phyloP scores from a whole-genome alignment of 2,888 invertebrate species.

The Melikaiella ostensackeni region DNA sequence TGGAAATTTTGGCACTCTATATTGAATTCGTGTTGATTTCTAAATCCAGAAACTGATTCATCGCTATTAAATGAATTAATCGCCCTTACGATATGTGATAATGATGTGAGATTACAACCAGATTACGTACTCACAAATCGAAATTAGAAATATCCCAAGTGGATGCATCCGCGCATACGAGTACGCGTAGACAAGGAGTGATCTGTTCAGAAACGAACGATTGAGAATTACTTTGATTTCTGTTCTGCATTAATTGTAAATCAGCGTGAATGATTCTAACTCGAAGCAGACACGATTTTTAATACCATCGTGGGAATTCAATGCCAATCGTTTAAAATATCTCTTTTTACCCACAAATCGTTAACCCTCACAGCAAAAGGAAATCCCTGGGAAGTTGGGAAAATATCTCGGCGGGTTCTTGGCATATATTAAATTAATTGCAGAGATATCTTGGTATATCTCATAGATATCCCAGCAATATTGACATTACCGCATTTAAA shows the following conservation, averaged over 20 bases:
- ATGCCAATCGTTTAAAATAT: neutral
- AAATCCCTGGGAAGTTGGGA: no score
- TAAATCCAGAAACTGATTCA: no score
- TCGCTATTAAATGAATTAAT: neutral
- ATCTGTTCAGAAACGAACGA: slow-evolving; percentile 50
- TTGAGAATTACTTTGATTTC: neutral
- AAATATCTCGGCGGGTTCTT: no score
- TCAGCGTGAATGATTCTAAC: slow-evolving; percentile 45
- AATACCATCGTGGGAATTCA: slow-evolving; percentile 7
- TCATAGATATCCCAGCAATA: no score
- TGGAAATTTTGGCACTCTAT: no score
- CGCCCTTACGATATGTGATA: neutral
- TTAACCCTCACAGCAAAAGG: no score
- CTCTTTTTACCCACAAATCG: neutral
- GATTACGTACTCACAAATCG: neutral
- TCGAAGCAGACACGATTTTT: slow-evolving; percentile 46
- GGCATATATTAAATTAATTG: no score
- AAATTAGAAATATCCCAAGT: neutral
- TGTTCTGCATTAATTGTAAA: neutral
- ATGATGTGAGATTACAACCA: neutral
- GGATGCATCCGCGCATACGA: neutral
- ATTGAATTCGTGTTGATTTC: no score
- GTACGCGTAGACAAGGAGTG: slow-evolving; percentile 46
- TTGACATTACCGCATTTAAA: no score
- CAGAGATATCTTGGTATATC: no score